A percentile compares a stretch with the other conserved stretches of the same genome.
These are phyloP conservation scores for Zaprionus lineosus DNA, from an alignment of 2,888 invertebrate species.

Conservation along the genomic window DNA sequence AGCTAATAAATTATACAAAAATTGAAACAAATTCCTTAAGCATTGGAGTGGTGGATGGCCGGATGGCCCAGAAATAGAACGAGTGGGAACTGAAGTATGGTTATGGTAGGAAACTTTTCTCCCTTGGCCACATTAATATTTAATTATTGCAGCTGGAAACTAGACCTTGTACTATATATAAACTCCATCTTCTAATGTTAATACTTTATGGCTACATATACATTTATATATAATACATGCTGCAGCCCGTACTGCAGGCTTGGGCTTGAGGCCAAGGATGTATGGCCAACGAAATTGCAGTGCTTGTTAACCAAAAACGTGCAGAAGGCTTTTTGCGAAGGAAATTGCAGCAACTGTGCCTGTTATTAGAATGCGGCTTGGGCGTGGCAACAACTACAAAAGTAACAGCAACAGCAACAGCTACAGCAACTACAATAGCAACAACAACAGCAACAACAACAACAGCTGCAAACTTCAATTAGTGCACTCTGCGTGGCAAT, in stretches of 20 bases:
- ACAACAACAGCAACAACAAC: slow-evolving; percentile 9
- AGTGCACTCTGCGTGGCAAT: slow-evolving; percentile 28
- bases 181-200: neutral
- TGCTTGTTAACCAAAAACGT: slow-evolving; percentile 25
- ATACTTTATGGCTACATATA: neutral
- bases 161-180: neutral
- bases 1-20: slow-evolving; percentile 79
- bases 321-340: slow-evolving; percentile 35
- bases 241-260: neutral
- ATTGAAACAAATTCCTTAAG: slow-evolving; percentile 75
- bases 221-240: neutral
- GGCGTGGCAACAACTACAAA: slow-evolving; percentile 7
- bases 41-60: slow-evolving; percentile 56
- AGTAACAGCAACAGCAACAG: slow-evolving; percentile 19
- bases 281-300: slow-evolving; percentile 11
- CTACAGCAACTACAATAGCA: slow-evolving; percentile 1
- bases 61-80: neutral
- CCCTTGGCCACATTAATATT: slow-evolving; percentile 61
- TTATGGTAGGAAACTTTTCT: slow-evolving; percentile 17
- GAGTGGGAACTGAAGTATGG: too few relatives aligned
- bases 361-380: slow-evolving; percentile 36
- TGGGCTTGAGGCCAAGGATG: neutral
- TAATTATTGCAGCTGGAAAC: slow-evolving; percentile 42
- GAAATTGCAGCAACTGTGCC: slow-evolving; percentile 58
- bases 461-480: slow-evolving; percentile 56